phyloP scores from a whole-genome alignment of 2,888 invertebrate species.

The Vesta saturnalis region DNA sequence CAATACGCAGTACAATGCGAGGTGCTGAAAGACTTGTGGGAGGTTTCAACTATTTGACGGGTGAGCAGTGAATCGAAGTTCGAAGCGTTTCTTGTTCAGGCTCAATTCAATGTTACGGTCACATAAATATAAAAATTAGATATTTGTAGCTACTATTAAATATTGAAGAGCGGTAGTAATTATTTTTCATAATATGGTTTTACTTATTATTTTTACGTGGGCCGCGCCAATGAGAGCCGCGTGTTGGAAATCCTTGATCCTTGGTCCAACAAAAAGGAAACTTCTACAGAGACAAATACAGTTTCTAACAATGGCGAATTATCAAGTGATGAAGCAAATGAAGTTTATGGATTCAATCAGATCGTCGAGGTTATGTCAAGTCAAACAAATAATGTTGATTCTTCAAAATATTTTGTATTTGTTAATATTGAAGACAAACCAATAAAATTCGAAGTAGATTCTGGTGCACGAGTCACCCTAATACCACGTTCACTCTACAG shows the following conservation, averaged over 20 bases:
- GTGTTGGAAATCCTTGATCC: background rate
- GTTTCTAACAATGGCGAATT: too few species aligned
- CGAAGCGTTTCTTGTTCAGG: background rate
- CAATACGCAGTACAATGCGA: conserved; percentile 1
- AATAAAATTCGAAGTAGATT: too few species aligned
- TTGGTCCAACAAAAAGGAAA: too few species aligned
- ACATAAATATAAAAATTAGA: background rate
- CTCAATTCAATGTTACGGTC: background rate
- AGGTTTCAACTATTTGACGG: background rate
- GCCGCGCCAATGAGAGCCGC: background rate
- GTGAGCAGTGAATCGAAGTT: background rate
- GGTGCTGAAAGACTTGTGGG: background rate
- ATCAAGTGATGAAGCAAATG: too few species aligned
- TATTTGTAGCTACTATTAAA: conserved; percentile 1
- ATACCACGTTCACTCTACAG: too few species aligned
- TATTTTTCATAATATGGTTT: background rate
- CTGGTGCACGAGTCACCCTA: too few species aligned
- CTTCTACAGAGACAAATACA: too few species aligned
- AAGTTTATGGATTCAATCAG: too few species aligned
- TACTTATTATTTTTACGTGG: background rate
- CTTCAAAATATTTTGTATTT: too few species aligned
- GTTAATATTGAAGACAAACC: too few species aligned
- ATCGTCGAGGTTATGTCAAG: too few species aligned
- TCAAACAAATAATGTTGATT: too few species aligned
- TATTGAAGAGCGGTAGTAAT: background rate